Base-by-base conservation (phyloP, 2,797 vertebrate genomes). In the Parambassis ranga region DNA sequence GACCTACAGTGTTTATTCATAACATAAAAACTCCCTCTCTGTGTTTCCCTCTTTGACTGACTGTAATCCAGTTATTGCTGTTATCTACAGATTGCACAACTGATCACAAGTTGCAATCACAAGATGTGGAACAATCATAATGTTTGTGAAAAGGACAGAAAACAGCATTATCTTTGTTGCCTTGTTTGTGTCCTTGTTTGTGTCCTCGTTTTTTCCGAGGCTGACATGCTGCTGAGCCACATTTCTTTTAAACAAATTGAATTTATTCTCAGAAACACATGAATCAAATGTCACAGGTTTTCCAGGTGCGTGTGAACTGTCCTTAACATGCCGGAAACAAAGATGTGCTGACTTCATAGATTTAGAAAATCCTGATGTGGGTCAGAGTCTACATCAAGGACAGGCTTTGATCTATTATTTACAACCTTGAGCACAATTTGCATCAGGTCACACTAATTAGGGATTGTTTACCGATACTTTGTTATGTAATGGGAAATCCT, bases 71-170 rank as follows among this genome's bases (percentile, higher is more conserved):
- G 79, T 76, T 28, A 24, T 19, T 26, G 48, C 47, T 32, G 81
- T 77, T 58, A 63, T 67, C 60, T 50, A 44, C 53, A 68, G 61
- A 59, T 82, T 62, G 58, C 64, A 51, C 61, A 75, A 81, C 48
- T 15, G 55, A 87, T 86, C 86, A 88, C 79, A 60, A 85, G 84
- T 66, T 81, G 59, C 46, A 24, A 79, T 88, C 85, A 88, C 84
- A 88, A 89, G 87, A 88, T 63, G 65, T 42, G 71, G 52, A 75
- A 65, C 73, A 51, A 78, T 58, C 35, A 52, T 18, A 38, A 20
- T 19, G 64, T 68, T 56, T 76, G 66, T 62, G 65, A 65, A 79
- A 62, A 43, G 55, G 16, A 52, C 6, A 14, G 35, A 39, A 56
- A 62, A 83, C 79, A 84, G 32, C 24, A 61, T 27, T 13, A 33